phyloP scores from a whole-genome alignment of 1,140 invertebrate species.

The Papilio glaucus region DNA sequence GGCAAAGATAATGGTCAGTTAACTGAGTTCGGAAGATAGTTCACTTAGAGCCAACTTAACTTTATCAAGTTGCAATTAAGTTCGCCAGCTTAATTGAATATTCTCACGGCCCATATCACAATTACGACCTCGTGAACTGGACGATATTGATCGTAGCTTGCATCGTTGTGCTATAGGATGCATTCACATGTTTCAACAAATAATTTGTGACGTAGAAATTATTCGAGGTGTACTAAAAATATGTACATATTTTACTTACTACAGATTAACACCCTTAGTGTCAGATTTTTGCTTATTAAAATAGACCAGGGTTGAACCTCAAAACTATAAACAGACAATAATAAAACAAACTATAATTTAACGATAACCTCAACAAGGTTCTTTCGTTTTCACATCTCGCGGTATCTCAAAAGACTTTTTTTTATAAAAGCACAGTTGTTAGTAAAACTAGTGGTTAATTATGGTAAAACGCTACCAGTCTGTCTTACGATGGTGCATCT shows the following conservation, averaged over 20 bases:
- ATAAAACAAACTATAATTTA: not conserved
- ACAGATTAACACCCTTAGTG: too few species aligned
- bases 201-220: not conserved
- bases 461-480: conserved; percentile 34
- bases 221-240: not conserved
- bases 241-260: too few species aligned
- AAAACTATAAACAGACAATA: too few species aligned
- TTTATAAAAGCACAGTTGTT: conserved; percentile 19
- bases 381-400: conserved; percentile 7
- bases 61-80: conserved; percentile 82
- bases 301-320: too few species aligned
- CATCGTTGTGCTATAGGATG: not conserved
- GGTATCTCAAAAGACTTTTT: conserved; percentile 17
- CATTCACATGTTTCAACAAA: not conserved
- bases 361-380: not conserved
- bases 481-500: not conserved
- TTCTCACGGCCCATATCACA: conserved; percentile 78
- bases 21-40: conserved; percentile 81
- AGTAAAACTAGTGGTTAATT: conserved; percentile 27
- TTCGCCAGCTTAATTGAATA: conserved; percentile 76
- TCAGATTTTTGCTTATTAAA: too few species aligned
- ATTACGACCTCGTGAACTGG: conserved; percentile 75
- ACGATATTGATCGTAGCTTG: conserved; percentile 61
- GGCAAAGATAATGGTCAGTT: conserved; percentile 81
- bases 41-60: conserved; percentile 79